Evolutionary conservation across 2,113 vertebrate genomes (phyloP).

Genomic region (Otocyon megalotis): DNA sequence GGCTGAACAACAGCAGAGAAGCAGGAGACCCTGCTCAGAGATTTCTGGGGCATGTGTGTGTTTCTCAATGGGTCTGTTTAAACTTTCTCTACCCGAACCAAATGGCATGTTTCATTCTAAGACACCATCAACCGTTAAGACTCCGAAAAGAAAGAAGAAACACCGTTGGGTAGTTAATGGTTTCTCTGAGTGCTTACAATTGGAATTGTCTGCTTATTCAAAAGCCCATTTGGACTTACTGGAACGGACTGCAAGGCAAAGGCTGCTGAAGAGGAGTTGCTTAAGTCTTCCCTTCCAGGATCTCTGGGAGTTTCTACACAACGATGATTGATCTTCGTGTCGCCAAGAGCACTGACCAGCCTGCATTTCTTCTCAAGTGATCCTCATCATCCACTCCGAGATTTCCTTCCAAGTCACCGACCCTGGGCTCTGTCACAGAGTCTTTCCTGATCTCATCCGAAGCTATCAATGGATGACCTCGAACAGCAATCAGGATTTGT

Average conservation of each 20-base stretch:
- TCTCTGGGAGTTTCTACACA: neutral
- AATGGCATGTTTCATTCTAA: neutral
- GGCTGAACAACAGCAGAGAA: neutral
- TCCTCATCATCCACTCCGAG: neutral
- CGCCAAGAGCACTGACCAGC: fast-evolving
- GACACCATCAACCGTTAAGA: neutral
- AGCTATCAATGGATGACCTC: neutral
- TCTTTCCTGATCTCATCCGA: neutral
- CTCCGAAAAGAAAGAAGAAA: neutral
- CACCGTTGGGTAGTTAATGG: neutral
- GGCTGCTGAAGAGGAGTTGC: neutral
- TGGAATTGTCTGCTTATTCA: neutral
- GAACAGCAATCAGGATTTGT: neutral
- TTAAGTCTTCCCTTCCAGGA: neutral
- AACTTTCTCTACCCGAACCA: neutral
- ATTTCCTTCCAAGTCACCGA: neutral
- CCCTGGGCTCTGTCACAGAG: neutral
- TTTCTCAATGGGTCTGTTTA: neutral
- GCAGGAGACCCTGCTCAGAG: neutral
- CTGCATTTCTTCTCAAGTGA: too few relatives aligned
- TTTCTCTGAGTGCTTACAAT: neutral
- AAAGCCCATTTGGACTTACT: neutral
- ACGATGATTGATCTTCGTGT: neutral
- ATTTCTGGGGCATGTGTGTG: neutral
- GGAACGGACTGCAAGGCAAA: neutral